A percentile compares a stretch with the other conserved stretches of the same genome.
Conservation (phyloP, 1,140 invertebrate genomes). For the Rhizoglyphus robini region DNA sequence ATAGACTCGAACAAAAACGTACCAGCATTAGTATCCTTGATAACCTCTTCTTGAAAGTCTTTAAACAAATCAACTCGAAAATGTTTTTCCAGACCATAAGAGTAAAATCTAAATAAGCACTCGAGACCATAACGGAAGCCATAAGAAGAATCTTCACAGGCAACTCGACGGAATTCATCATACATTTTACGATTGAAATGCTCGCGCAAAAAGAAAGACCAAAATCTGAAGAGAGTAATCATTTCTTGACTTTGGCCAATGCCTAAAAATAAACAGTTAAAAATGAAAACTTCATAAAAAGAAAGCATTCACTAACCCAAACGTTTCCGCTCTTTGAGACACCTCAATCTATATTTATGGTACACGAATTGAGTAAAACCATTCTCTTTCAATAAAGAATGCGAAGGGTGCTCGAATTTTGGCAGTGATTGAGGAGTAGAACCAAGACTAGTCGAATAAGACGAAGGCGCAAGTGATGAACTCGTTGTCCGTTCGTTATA, state of each 20-base stretch:
- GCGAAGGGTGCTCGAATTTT: conserved; percentile 87
- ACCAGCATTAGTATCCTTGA: conserved; percentile 76
- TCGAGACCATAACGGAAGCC: conserved; percentile 82
- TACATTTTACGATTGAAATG: conserved; percentile 99
- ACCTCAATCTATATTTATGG: conserved; percentile 81
- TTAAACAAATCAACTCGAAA: conserved; percentile 82
- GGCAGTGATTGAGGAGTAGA: conserved; percentile 57
- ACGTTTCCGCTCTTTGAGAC: conserved; percentile 54
- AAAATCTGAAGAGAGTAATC: conserved; percentile 95
- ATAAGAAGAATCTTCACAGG: conserved; percentile 75
- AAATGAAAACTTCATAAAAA: conserved; percentile 20
- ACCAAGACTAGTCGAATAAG: conserved; percentile 31
- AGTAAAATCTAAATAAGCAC: conserved; percentile 96
- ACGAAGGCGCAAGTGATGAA: neutral
- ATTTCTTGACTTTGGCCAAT: conserved; percentile 87
- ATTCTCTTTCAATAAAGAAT: conserved; percentile 87
- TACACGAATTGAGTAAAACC: conserved; percentile 94
- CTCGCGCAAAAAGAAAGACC: conserved; percentile 97
- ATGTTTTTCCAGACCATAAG: conserved; percentile 89
- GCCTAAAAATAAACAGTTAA: conserved; percentile 49
- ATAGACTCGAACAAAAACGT: conserved; percentile 25
- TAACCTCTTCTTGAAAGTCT: conserved; percentile 88
- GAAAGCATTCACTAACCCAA: conserved; percentile 9
- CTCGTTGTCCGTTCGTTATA: neutral
- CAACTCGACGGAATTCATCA: conserved; percentile 76